Percentiles rank a stretch among this genome's conserved stretches.
Evolutionary conservation across 2,797 vertebrate species (phyloP).

Genomic region (Bufotes viridis): DNA sequence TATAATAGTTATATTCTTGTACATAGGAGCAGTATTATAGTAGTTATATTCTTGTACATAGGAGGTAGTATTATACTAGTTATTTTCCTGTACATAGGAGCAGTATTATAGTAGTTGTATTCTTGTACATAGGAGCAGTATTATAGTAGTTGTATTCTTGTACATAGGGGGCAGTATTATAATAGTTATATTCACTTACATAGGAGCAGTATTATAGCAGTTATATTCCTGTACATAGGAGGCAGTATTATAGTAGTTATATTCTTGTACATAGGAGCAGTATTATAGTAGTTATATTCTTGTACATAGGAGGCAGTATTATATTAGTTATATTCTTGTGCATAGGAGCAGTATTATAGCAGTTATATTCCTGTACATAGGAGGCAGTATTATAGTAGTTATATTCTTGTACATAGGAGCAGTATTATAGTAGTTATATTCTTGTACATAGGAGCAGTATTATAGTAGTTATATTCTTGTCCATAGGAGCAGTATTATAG

Average conservation of each 20-base stretch:
- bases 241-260: not conserved
- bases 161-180: not conserved
- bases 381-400: not conserved
- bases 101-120: slow-evolving; percentile 2
- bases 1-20: slow-evolving; percentile 1
- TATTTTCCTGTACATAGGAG: not conserved
- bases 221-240: not conserved
- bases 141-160: slow-evolving; percentile 8
- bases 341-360: not conserved
- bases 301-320: not conserved
- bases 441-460: not conserved
- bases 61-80: not conserved
- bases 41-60: slow-evolving; percentile 10
- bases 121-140: not conserved
- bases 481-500: too few species aligned
- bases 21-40: slow-evolving; percentile 1
- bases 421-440: slow-evolving; percentile 1
- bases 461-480: not conserved
- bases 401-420: not conserved
- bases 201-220: not conserved
- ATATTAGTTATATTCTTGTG: not conserved
- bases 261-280: not conserved
- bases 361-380: not conserved
- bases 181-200: slow-evolving; percentile 1
- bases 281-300: slow-evolving; percentile 1